Base-by-base conservation (phyloP, 1,140 invertebrate genomes). In the Drosophila baimaii region DNA sequence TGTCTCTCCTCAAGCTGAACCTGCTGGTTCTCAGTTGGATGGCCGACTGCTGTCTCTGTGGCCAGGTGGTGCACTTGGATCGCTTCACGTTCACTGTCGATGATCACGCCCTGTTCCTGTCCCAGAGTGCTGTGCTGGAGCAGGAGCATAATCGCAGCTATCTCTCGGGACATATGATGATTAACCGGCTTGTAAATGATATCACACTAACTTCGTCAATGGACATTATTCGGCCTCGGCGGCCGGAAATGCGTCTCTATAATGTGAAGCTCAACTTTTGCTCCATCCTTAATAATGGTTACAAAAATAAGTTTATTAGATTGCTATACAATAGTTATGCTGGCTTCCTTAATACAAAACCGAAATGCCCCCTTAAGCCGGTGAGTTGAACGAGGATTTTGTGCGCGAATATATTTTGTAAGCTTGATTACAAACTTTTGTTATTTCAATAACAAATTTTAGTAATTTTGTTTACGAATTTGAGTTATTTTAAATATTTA, bases 141-240 rank as follows among this genome's bases (percentile, higher is more conserved):
- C 83, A 86, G 51, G 79, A 69, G n/a, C 49, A 43, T 2, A 88
- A 86, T 57, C 70, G 82, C 2, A 86, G 82, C 15, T 86, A 82
- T 31, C 23, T 86, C 1, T 88, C 83, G 0, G 82, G 82, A 1
- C 66, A 86, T 17, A 58, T 86, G 21, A 5, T 65, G 3, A 21
- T 88, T 3, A 69, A 17, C 44, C 44, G 61, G 13, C 8, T 64
- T 2, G 1, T 88, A 0, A 68, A 68, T 31, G 70, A 86, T 2
- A 25, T 86, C 5, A 47, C 19, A 19, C 10, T 86, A 13, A 3
- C 43, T 1, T 51, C 65, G 1, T 51, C 75, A 1, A 43, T 86
- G 65, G 76, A 86, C 33, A 72, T 86, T 3, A 33, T 46, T 15
- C 58, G 82, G 2, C 41, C 70, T 0, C 49, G 56, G 2, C 21